Conservation (phyloP, 2,797 vertebrate genomes). For the Mustela erminea region DNA sequence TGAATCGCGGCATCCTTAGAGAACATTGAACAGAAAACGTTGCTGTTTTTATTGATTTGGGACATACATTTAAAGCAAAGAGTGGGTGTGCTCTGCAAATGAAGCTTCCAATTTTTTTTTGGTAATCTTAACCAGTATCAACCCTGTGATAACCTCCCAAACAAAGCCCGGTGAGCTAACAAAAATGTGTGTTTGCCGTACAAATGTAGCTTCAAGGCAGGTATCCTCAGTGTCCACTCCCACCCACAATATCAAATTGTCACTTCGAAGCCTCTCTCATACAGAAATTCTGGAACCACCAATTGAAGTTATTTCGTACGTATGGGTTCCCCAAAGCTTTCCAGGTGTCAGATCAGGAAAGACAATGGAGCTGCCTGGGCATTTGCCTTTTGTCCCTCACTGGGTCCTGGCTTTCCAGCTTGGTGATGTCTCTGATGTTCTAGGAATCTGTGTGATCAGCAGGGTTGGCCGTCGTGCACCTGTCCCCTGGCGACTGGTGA, state of each 20-base stretch:
- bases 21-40: neutral
- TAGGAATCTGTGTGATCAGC: neutral
- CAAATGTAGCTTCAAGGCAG: neutral
- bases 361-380: neutral
- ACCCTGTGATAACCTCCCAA: neutral
- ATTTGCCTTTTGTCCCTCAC: fast-evolving
- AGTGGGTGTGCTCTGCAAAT: neutral
- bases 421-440: neutral
- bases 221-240: fast-evolving
- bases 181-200: neutral
- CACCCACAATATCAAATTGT: neutral
- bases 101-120: neutral
- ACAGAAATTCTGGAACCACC: neutral
- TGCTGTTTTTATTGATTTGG: neutral
- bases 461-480: neutral
- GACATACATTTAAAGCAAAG: neutral
- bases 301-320: neutral
- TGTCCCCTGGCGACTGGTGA: neutral
- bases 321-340: neutral
- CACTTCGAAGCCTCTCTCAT: neutral
- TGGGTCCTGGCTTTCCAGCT: neutral
- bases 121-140: neutral
- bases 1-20: neutral
- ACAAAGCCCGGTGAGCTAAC: neutral
- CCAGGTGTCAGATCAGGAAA: neutral